Evolutionary conservation across 2,888 invertebrate genomes (phyloP).

Genomic region (Ethmia dodecea): DNA sequence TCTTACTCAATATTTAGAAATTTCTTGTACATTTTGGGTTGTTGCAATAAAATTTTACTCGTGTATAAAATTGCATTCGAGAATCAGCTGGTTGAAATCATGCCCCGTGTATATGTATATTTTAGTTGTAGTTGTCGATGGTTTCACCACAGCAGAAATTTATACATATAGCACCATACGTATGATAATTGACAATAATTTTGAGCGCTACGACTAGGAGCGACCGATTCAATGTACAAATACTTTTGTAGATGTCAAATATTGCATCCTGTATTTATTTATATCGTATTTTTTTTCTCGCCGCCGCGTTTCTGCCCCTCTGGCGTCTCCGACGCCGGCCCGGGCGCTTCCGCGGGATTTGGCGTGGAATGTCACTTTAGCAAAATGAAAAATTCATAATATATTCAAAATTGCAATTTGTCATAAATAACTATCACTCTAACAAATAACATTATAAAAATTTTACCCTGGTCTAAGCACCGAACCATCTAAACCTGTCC

Average conservation of each 20-base stretch:
- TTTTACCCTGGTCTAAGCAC: no score
- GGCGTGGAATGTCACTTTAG: no score
- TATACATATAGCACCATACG: not conserved
- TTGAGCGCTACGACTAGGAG: slow-evolving; percentile 18
- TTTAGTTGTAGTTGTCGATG: slow-evolving; percentile 32
- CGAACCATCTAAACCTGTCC: no score
- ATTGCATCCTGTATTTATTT: not conserved
- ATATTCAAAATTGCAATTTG: no score
- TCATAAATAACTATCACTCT: no score
- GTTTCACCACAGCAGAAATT: slow-evolving; percentile 32
- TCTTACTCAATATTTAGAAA: slow-evolving; percentile 42
- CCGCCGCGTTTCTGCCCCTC: not conserved
- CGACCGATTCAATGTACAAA: slow-evolving; percentile 47
- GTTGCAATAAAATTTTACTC: slow-evolving; percentile 67
- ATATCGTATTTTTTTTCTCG: not conserved
- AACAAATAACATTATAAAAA: no score
- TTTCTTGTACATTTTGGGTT: slow-evolving; percentile 66
- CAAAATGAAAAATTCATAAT: no score
- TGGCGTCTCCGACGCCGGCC: no score
- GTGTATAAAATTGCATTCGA: slow-evolving; percentile 52
- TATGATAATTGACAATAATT: slow-evolving; percentile 31
- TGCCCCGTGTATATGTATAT: slow-evolving; percentile 52
- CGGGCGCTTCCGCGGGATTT: no score
- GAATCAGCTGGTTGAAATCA: slow-evolving; percentile 36
- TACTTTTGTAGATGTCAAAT: slow-evolving; percentile 19